Conservation (phyloP, 2,113 vertebrate species). For the Trachemys scripta region DNA sequence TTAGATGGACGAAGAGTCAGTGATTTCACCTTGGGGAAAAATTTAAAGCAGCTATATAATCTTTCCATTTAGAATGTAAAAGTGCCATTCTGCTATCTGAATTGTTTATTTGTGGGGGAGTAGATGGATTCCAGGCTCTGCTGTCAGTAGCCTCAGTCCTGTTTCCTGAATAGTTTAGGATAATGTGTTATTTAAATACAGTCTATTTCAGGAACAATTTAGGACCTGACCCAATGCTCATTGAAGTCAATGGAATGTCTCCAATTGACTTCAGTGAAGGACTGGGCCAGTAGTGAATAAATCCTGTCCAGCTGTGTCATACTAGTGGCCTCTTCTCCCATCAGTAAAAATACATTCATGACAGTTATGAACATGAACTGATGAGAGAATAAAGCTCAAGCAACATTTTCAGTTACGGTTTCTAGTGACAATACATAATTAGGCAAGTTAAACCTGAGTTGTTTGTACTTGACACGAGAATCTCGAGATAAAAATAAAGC, state of each 20-base stretch:
- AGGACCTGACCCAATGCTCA: background rate
- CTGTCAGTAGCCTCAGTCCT: background rate
- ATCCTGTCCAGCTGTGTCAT: rapidly evolving
- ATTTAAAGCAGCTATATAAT: rapidly evolving
- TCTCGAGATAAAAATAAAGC: background rate
- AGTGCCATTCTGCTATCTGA: slow-evolving; percentile 1
- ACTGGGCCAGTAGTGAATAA: background rate
- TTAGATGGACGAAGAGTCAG: background rate
- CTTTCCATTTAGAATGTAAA: background rate
- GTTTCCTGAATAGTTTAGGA: background rate
- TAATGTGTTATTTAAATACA: background rate
- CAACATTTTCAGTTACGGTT: background rate
- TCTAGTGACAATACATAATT: background rate
- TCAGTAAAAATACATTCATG: background rate
- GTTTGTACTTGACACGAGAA: slow-evolving; percentile 24
- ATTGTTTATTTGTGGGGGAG: background rate
- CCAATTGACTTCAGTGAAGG: background rate
- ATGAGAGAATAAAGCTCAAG: background rate
- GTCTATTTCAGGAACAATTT: no score
- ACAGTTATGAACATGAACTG: background rate
- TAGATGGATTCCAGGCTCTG: background rate
- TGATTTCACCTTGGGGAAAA: background rate
- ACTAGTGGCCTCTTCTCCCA: background rate
- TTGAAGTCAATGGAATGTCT: background rate
- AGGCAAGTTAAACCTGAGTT: slow-evolving; percentile 13